Evolutionary conservation across 1,140 invertebrate species (phyloP).

Genomic region (Brachionus plicatilis): DNA sequence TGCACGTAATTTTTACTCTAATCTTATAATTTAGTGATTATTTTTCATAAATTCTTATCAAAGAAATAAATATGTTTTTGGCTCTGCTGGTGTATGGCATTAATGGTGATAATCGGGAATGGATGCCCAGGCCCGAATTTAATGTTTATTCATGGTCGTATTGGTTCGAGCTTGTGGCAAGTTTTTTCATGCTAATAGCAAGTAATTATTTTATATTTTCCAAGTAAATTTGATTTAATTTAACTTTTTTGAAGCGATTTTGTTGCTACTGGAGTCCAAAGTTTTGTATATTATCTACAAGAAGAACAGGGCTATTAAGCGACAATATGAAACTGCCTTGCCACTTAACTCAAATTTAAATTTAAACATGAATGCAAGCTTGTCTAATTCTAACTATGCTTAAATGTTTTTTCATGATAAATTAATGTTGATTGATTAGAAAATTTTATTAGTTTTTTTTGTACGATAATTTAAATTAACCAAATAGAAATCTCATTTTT

Average conservation of each 20-base stretch:
- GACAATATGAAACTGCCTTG: conserved; percentile 32
- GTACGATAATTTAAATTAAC: not conserved
- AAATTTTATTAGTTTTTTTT: not conserved
- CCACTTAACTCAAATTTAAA: conserved; percentile 38
- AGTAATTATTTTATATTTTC: not conserved
- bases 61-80: conserved; percentile 38
- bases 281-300: conserved; percentile 32
- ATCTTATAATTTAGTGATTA: not conserved
- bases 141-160: conserved; percentile 39
- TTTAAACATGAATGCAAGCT: conserved; percentile 16
- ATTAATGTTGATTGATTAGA: not conserved
- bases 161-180: conserved; percentile 18
- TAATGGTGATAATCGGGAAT: conserved; percentile 16
- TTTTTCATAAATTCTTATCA: not conserved
- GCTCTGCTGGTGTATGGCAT: conserved; percentile 35
- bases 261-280: conserved; percentile 22
- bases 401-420: not conserved
- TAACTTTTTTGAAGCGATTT: not conserved
- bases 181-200: conserved; percentile 12
- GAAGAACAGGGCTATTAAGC: conserved; percentile 3
- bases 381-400: conserved; percentile 23
- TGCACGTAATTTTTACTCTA: conserved; percentile 7
- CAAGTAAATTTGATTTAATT: not conserved
- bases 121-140: conserved; percentile 41
- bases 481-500: not conserved